phyloP scores from a whole-genome alignment of 2,888 invertebrate genomes.

The Acronicta alni region DNA sequence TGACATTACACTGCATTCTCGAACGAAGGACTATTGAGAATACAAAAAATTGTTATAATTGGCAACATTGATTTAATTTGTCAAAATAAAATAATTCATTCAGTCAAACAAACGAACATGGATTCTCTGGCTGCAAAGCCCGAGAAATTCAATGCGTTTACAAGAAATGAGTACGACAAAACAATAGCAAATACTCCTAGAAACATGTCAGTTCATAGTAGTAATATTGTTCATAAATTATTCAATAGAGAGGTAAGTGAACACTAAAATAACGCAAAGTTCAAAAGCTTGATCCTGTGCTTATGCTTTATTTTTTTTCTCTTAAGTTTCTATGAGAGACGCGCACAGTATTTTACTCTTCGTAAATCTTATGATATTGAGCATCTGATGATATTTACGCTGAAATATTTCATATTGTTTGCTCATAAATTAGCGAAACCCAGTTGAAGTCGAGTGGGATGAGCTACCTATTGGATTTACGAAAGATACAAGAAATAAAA shows the following conservation, averaged over 20 bases:
- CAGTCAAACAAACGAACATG: conserved; percentile 88
- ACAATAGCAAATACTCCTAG: conserved; percentile 67
- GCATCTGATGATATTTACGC: neutral
- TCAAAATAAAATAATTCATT: conserved; percentile 79
- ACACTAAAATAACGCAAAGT: conserved; percentile 48
- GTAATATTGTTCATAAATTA: conserved; percentile 87
- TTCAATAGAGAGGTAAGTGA: conserved; percentile 90
- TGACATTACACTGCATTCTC: too few species aligned
- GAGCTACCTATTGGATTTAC: neutral
- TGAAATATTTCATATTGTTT: neutral
- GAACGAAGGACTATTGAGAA: conserved; percentile 37
- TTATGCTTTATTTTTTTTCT: conserved; percentile 60
- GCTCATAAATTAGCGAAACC: neutral
- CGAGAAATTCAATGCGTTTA: conserved; percentile 72
- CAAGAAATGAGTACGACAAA: conserved; percentile 71
- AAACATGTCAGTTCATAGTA: conserved; percentile 69
- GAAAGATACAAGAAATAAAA: neutral
- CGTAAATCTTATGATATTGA: neutral
- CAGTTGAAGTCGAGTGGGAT: neutral
- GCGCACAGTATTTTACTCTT: neutral
- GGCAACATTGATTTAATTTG: conserved; percentile 64
- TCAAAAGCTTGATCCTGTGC: conserved; percentile 59
- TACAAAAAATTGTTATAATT: conserved; percentile 39
- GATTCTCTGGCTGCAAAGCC: conserved; percentile 79
- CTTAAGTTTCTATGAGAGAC: conserved; percentile 23